A percentile compares a stretch with the other conserved stretches of the same genome.
Evolutionary conservation across 2,888 invertebrate genomes (phyloP).

Genomic region (Teinopalpus imperialis): DNA sequence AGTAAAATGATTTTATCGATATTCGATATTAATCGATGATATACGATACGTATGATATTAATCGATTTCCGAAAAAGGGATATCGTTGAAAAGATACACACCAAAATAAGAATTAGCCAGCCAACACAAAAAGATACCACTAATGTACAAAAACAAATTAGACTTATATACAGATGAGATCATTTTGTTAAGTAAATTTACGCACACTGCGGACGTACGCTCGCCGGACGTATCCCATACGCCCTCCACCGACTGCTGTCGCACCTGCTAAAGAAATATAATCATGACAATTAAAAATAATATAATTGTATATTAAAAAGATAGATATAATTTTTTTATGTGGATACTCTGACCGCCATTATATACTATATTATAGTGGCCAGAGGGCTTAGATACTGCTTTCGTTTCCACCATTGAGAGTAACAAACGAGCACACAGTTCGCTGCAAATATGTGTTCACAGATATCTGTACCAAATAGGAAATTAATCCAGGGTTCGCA

Average conservation of each 20-base stretch:
- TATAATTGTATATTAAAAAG: too few species aligned
- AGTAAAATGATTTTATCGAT: constrained; percentile 20
- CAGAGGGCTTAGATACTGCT: too few species aligned
- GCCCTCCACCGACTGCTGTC: background rate
- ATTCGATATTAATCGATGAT: background rate
- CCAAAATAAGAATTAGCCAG: constrained; percentile 26
- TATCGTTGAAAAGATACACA: background rate
- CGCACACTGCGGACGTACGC: constrained; percentile 17
- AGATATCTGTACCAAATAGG: too few species aligned
- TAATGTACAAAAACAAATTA: constrained; percentile 12
- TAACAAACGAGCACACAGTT: too few species aligned
- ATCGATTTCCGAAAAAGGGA: background rate
- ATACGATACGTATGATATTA: too few species aligned
- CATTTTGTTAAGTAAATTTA: constrained; percentile 12
- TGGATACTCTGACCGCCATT: too few species aligned
- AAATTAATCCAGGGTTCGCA: too few species aligned
- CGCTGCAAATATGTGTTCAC: too few species aligned
- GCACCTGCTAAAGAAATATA: constrained; percentile 9
- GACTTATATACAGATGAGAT: constrained; percentile 10
- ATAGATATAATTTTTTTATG: too few species aligned
- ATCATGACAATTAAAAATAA: background rate
- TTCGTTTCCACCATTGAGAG: too few species aligned
- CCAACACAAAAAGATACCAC: constrained; percentile 20
- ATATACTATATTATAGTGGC: too few species aligned
- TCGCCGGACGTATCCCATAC: background rate